Percentiles rank a stretch among this genome's conserved stretches.
Evolutionary conservation across 2,113 vertebrate species (phyloP).

Genomic region (Pholis gunnellus): DNA sequence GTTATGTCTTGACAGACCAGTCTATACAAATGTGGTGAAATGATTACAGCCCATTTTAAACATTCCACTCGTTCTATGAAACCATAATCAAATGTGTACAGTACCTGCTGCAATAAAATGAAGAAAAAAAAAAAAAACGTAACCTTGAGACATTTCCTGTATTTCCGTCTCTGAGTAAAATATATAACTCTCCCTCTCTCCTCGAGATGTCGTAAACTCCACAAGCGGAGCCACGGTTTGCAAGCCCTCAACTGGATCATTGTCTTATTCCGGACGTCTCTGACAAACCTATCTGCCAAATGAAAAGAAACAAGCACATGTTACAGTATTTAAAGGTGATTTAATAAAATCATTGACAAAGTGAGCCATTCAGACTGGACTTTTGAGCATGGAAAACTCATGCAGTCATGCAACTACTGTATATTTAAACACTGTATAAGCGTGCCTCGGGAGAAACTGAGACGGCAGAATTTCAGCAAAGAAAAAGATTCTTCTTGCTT

Average conservation of each 20-base stretch:
- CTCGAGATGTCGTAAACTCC: conserved; percentile 61
- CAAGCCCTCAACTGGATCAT: conserved; percentile 44
- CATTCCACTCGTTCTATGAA: conserved; percentile 27
- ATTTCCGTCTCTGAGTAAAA: conserved; percentile 51
- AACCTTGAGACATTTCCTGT: conserved; percentile 53
- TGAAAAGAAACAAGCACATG: conserved; percentile 59
- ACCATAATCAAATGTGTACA: conserved; percentile 31
- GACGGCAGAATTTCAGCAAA: background rate
- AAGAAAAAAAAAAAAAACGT: conserved; percentile 41
- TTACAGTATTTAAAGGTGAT: conserved; percentile 58
- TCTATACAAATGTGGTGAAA: conserved; percentile 41
- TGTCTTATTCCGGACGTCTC: conserved; percentile 44
- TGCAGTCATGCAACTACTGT: conserved; percentile 4
- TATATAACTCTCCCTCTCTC: conserved; percentile 48
- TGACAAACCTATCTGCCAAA: conserved; percentile 30
- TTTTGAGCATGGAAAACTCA: conserved; percentile 50
- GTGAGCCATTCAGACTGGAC: conserved; percentile 58
- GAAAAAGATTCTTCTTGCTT: background rate
- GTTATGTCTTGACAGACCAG: conserved; percentile 24
- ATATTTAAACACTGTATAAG: conserved; percentile 13
- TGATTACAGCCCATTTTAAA: conserved; percentile 35
- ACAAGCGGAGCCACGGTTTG: conserved; percentile 47
- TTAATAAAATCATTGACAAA: conserved; percentile 64
- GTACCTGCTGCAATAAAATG: conserved; percentile 23
- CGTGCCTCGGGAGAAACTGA: conserved; percentile 3